These are phyloP conservation scores for Gastracanthus pulcherrimus DNA, from an alignment of 2,888 invertebrate genomes.

Conservation along the genomic window DNA sequence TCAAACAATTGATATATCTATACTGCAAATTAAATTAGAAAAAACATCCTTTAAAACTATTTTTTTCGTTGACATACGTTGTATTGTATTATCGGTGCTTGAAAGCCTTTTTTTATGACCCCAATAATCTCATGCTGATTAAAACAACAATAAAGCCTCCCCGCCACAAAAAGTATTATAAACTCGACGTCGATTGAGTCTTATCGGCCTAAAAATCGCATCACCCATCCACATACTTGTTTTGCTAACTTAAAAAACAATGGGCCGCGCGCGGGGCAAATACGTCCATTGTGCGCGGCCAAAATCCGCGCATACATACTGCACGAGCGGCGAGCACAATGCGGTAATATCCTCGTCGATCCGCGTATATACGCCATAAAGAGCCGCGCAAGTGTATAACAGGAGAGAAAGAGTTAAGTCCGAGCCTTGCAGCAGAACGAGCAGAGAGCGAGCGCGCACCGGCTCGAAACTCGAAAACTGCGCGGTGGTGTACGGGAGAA, in stretches of 20 bases:
- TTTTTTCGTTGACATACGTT: no score
- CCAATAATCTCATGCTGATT: not conserved
- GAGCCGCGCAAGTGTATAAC: conserved; percentile 5
- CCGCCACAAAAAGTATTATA: conserved; percentile 14
- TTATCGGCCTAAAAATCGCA: conserved; percentile 38
- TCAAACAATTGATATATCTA: no score
- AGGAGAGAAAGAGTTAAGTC: conserved; percentile 49
- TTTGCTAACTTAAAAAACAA: conserved; percentile 56
- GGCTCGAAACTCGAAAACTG: conserved; percentile 35
- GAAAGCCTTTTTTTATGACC: no score
- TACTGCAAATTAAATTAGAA: no score
- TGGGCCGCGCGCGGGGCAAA: conserved; percentile 15
- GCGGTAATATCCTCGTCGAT: conserved; percentile 22
- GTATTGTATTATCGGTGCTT: no score
- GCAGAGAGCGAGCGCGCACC: not conserved
- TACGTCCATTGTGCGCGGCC: conserved; percentile 37
- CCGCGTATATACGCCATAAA: conserved; percentile 16
- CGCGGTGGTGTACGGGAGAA: not conserved
- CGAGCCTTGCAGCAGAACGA: not conserved
- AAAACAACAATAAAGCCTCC: not conserved
- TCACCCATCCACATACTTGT: conserved; percentile 35
- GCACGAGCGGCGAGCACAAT: not conserved
- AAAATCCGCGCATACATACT: conserved; percentile 25
- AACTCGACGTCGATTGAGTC: not conserved
- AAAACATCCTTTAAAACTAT: no score